phyloP scores from a whole-genome alignment of 2,888 invertebrate species.

The Torymus tubicola region DNA sequence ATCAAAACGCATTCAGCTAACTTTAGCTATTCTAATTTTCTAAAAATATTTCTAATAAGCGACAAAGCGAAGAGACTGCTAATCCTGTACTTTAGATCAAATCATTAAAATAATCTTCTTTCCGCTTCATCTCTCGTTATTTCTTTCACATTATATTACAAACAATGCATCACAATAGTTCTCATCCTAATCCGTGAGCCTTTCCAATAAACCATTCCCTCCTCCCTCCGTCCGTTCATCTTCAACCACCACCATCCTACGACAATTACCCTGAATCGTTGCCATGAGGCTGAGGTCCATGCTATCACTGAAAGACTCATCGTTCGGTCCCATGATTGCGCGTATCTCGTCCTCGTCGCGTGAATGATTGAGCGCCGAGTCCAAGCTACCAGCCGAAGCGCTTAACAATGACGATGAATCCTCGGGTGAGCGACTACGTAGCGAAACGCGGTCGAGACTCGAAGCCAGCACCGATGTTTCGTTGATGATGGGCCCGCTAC shows the following conservation, averaged over 20 bases:
- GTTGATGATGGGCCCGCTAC: constrained; percentile 57
- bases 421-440: constrained; percentile 86
- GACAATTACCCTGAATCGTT: constrained; percentile 76
- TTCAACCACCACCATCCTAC: neutral
- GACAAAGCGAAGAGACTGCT: too few relatives aligned
- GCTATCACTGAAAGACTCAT: constrained; percentile 74
- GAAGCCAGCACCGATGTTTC: constrained; percentile 78
- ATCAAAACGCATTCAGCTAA: too few relatives aligned
- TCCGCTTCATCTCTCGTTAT: too few relatives aligned
- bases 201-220: neutral
- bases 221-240: neutral
- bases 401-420: constrained; percentile 83
- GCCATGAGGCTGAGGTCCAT: constrained; percentile 75
- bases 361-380: constrained; percentile 93
- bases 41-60: too few relatives aligned
- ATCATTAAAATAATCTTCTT: too few relatives aligned
- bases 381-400: constrained; percentile 88
- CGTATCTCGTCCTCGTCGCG: constrained; percentile 87
- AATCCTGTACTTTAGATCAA: too few relatives aligned
- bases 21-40: too few relatives aligned
- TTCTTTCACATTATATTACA: too few relatives aligned
- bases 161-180: too few relatives aligned
- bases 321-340: constrained; percentile 79
- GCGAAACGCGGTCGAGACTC: constrained; percentile 83
- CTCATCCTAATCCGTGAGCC: too few relatives aligned